phyloP scores from a whole-genome alignment of 2,113 vertebrate species.

The Pionites leucogaster region DNA sequence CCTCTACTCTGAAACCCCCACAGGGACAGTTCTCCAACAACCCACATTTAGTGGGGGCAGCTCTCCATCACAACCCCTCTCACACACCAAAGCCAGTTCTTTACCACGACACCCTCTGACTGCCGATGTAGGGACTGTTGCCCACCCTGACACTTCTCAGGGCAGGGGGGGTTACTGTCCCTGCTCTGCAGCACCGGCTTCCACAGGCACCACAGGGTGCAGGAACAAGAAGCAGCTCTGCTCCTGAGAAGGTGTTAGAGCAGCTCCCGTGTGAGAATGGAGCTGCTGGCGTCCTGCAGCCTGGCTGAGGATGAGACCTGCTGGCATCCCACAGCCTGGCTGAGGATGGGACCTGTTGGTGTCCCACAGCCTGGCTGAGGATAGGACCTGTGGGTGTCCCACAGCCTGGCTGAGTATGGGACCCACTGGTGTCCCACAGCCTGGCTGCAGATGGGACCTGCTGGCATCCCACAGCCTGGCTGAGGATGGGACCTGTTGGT shows the following conservation, averaged over 20 bases:
- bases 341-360: too few species aligned
- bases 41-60: not conserved
- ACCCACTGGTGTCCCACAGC: rapidly evolving
- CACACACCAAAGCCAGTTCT: rapidly evolving
- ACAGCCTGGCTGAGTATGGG: too few species aligned
- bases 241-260: not conserved
- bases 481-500: too few species aligned
- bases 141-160: not conserved
- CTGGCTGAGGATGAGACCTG: too few species aligned
- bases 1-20: too few species aligned
- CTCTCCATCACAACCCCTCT: not conserved
- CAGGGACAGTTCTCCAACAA: not conserved
- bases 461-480: too few species aligned
- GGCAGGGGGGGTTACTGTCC: not conserved
- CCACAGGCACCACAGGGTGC: too few species aligned
- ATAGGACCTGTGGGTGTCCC: too few species aligned
- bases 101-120: rapidly evolving
- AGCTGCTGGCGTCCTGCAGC: not conserved
- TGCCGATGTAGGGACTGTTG: not conserved
- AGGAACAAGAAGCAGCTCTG: not conserved
- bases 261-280: not conserved
- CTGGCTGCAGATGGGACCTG: too few species aligned
- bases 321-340: rapidly evolving
- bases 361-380: too few species aligned
- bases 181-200: not conserved